phyloP scores from a whole-genome alignment of 2,797 vertebrate genomes.

The Lagodon rhomboides region DNA sequence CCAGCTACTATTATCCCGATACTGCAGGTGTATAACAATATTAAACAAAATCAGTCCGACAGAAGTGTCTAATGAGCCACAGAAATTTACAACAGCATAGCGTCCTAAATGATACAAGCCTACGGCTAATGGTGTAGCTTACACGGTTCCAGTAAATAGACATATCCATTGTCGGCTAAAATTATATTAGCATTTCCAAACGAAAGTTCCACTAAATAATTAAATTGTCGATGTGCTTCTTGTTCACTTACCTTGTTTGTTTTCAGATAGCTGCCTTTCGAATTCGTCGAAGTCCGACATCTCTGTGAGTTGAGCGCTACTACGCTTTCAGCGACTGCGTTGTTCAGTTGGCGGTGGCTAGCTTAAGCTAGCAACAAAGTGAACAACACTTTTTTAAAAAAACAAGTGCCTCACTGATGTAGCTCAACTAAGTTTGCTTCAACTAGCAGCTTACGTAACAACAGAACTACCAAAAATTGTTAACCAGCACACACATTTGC shows the following conservation, averaged over 20 bases:
- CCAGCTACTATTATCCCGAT: rapidly evolving
- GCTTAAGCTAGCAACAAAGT: slow-evolving; percentile 79
- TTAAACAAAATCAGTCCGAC: rapidly evolving
- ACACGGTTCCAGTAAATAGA: slow-evolving; percentile 70
- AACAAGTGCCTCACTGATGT: slow-evolving; percentile 37
- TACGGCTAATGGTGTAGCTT: slow-evolving; percentile 17
- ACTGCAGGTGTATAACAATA: rapidly evolving
- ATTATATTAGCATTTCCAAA: neutral
- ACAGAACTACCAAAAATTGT: neutral
- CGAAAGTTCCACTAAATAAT: neutral
- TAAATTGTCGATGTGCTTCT: rapidly evolving
- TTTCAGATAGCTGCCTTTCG: slow-evolving; percentile 93
- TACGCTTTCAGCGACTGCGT: slow-evolving; percentile 66
- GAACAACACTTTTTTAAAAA: slow-evolving; percentile 57
- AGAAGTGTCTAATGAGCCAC: neutral
- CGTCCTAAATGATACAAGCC: neutral
- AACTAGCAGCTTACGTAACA: neutral
- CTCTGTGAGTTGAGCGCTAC: slow-evolving; percentile 55
- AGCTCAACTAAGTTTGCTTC: slow-evolving; percentile 17
- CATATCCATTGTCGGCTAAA: slow-evolving; percentile 31
- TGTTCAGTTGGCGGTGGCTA: slow-evolving; percentile 72
- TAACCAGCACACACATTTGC: slow-evolving; percentile 1
- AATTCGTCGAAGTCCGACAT: slow-evolving; percentile 97
- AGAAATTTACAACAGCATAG: neutral
- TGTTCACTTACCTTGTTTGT: slow-evolving; percentile 89